Base-by-base conservation (phyloP, 2,888 invertebrate species). In the Pteria penguin region DNA sequence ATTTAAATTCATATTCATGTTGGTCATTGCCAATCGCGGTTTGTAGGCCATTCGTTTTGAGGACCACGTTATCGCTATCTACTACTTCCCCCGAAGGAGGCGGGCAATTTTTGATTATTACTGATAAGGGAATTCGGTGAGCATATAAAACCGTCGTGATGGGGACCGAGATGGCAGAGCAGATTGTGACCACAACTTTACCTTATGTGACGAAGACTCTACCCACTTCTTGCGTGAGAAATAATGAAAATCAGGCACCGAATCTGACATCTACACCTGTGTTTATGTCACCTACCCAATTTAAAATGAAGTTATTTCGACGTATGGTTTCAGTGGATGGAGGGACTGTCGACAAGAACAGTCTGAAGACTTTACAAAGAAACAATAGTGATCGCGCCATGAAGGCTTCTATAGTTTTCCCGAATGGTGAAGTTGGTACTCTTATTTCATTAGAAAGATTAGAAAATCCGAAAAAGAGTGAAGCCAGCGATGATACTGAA, bases 371-470 rank as follows among this genome's bases (percentile, higher is more conserved):
- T 27, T 72, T 84, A 14, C 82, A 84, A 70, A 81, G 81, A 63
- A 73, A 79, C 5, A 80, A 83, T 8, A 83, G 81, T 57, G 84
- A 84, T 32, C 70, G 80, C 31, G 78, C 82, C 32, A 58, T 83
- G 32, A 82, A 84, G 68, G 84, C 84, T 22, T 82, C 83, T 52
- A 84, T 84, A 66, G 71, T 83, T 36, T 81, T 83, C 74, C 80
- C 83, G 54, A 84, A 84, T 67, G 84, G 84, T 8, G 84, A 84
- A 31, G 79, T 84, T 14, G 84, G 84, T 2, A 84, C 84, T 27
- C 33, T 84, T 63, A 83, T 83, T 36, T 83, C 84, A n/a, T 75
- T 83, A n/a, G 84, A 84, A 54, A 78, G 81, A 31, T 57, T 71
- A 26, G 75, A 72, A 18, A 61, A 58, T 2, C 70, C 74, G 24